Conservation (phyloP, 1,140 invertebrate species). For the Scaptomyza montana region DNA sequence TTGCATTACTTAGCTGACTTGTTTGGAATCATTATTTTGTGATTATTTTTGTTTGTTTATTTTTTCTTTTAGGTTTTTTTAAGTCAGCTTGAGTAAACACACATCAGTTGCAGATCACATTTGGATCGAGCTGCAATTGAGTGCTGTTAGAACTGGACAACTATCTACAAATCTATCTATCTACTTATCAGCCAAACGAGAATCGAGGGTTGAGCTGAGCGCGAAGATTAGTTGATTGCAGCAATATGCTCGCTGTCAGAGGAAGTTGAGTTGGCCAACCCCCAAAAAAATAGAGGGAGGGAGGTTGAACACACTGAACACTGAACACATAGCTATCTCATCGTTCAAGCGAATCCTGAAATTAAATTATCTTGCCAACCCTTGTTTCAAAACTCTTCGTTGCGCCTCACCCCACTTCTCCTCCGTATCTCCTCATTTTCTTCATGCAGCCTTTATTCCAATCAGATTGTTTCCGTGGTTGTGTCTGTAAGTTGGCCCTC, state of each 20-base stretch:
- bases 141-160: constrained; percentile 49
- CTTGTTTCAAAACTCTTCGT: constrained; percentile 68
- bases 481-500: constrained; percentile 47
- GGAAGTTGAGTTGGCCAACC: constrained; percentile 22
- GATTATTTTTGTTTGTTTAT: neutral
- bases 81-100: constrained; percentile 36
- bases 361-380: constrained; percentile 84
- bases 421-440: neutral
- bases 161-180: neutral
- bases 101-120: constrained; percentile 57
- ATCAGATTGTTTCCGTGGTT: constrained; percentile 83
- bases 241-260: constrained; percentile 79
- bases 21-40: constrained; percentile 31
- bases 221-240: constrained; percentile 84
- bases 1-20: constrained; percentile 45
- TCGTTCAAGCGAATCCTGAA: constrained; percentile 80
- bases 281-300: neutral
- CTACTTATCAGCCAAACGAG: constrained; percentile 12
- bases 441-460: constrained; percentile 69
- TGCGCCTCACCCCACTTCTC: neutral
- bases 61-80: neutral
- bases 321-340: constrained; percentile 57
- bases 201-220: constrained; percentile 54
- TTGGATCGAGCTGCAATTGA: constrained; percentile 37
- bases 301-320: constrained; percentile 29